A percentile compares a stretch with the other conserved stretches of the same genome.
These are phyloP conservation scores for Onychomys arenicola DNA, from an alignment of 2,797 vertebrate genomes.

Conservation along the genomic window DNA sequence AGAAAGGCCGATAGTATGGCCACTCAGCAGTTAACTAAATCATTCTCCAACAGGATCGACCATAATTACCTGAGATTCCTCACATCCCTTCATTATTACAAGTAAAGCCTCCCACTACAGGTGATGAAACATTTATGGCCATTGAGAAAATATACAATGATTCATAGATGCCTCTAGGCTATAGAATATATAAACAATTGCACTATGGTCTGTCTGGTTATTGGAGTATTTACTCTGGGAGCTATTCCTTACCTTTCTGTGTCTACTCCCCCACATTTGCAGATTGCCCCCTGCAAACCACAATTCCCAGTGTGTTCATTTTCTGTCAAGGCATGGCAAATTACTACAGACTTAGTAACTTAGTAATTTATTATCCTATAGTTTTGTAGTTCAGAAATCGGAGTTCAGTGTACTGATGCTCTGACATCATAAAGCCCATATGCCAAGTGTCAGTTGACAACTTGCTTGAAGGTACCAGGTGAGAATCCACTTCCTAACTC, in stretches of 20 bases:
- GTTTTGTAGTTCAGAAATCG: not conserved
- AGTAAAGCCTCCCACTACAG: constrained; percentile 5
- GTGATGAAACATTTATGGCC: not conserved
- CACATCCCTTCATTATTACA: constrained; percentile 13
- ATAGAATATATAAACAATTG: not conserved
- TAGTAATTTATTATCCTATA: not conserved
- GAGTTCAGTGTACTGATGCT: not conserved
- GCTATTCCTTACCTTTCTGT: not conserved
- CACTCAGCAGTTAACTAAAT: not conserved
- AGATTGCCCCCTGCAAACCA: not conserved
- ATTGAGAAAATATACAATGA: constrained; percentile 10
- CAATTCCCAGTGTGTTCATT: not conserved
- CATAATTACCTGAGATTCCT: constrained; percentile 43
- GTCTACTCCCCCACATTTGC: not conserved
- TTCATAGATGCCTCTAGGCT: not conserved
- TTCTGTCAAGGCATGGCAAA: not conserved
- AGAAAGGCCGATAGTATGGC: not conserved
- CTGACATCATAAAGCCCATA: not conserved
- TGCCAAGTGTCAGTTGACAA: not conserved
- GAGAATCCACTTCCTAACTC: not conserved
- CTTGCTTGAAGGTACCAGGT: not conserved
- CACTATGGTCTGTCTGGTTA: not conserved
- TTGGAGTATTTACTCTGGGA: not conserved
- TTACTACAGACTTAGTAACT: not conserved
- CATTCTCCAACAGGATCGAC: not conserved